Evolutionary conservation across 2,113 vertebrate species (phyloP), one percentile per base, ranked within the genome.

Genomic region (Oryzias melastigma): DNA sequence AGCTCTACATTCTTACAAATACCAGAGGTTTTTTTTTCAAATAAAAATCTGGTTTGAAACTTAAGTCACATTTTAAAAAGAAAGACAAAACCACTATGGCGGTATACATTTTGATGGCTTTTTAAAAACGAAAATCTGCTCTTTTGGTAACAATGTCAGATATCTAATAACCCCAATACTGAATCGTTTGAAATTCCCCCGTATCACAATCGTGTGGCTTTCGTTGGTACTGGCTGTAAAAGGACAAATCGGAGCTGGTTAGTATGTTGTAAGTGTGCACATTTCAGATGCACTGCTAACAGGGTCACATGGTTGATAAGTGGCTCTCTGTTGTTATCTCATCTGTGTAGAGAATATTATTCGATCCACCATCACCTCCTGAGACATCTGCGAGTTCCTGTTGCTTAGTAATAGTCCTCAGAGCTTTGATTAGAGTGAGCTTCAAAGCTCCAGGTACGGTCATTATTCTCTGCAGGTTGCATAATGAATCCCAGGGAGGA

Each of bases 401-500:
- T 90, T 94, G 89, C 91, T 92, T 93, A 88, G 93, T 88, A 91
- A 92, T 91, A 49, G 46, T 83, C 85, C 73, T 79, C 89, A 90
- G 91, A 53, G 83, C 71, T 68, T 63, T 92, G 90, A 92, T 90
- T 81, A 91, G 81, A 77, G 78, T 86, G 84, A 91, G 89, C 89
- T 92, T 93, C 92, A 93, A 93, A 93, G 90, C 90, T 90, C 86
- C 74, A 81, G 81, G 85, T 80, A 75, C 60, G 70, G 74, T 77
- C 85, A 91, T 91, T 92, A 93, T 84, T 84, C 88, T 81, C 58
- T 68, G 76, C 80, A 74, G 90, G 87, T 78, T 85, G 90, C 76
- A 91, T 90, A 93, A 92, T 90, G 77, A 92, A 90, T 88, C 89
- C 88, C 91, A 83, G 55, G 46, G 88, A 89, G 90, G 80, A 91